Evolutionary conservation across 2,888 invertebrate genomes (phyloP).

Genomic region (Nomada ferruginata): DNA sequence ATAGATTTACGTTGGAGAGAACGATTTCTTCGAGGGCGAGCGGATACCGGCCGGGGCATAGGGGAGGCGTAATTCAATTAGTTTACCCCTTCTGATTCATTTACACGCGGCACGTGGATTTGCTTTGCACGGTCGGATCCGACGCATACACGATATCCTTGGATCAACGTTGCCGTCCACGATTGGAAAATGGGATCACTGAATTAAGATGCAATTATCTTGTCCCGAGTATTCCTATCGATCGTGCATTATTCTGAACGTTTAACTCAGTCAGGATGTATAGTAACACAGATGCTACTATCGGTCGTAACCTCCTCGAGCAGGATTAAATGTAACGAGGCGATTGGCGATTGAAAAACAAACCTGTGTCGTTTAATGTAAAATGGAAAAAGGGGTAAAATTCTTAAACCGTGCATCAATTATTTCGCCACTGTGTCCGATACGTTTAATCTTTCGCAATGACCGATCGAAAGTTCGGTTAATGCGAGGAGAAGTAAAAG

Average conservation of each 20-base stretch:
- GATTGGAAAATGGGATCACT: neutral
- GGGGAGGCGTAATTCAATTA: slow-evolving; percentile 55
- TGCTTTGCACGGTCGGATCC: slow-evolving; percentile 20
- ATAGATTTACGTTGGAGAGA: slow-evolving; percentile 48
- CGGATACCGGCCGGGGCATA: slow-evolving; percentile 13
- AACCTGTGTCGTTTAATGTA: neutral
- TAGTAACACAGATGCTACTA: neutral
- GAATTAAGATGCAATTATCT: slow-evolving; percentile 13
- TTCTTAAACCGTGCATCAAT: too few relatives aligned
- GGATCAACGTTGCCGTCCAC: slow-evolving; percentile 7
- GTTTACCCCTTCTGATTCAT: slow-evolving; percentile 51
- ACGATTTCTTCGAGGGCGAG: slow-evolving; percentile 48
- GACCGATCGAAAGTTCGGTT: too few relatives aligned
- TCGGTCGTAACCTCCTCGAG: neutral
- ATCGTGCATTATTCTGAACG: slow-evolving; percentile 18
- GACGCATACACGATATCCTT: neutral
- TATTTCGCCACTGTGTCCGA: too few relatives aligned
- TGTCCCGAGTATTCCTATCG: slow-evolving; percentile 4
- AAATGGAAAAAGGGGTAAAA: too few relatives aligned
- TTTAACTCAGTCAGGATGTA: slow-evolving; percentile 8
- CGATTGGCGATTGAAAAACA: neutral
- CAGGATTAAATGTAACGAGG: slow-evolving; percentile 1
- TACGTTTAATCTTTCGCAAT: too few relatives aligned
- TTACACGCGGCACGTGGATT: slow-evolving; percentile 46
- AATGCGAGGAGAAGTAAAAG: too few relatives aligned